Conservation (phyloP, 2,113 vertebrate species). For the Natator depressus region DNA sequence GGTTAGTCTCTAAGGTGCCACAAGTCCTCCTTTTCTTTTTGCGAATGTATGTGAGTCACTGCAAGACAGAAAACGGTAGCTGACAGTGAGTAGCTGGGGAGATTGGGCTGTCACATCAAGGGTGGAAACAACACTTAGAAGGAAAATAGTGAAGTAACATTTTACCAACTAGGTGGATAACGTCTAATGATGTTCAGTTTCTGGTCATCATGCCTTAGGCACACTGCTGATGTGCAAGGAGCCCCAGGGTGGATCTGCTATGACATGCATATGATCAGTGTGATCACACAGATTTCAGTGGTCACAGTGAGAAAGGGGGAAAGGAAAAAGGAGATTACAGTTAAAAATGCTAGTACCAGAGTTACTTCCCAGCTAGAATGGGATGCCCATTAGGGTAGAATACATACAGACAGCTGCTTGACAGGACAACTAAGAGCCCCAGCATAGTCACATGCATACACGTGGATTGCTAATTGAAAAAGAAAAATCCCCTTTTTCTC, state of each 20-base stretch:
- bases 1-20: too few species aligned
- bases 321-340: not conserved
- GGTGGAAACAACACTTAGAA: conserved; percentile 18
- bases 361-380: not conserved
- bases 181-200: conserved; percentile 61
- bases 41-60: conserved; percentile 20
- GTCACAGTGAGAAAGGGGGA: conserved; percentile 11
- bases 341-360: conserved; percentile 7
- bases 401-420: not conserved
- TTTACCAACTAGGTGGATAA: conserved; percentile 44
- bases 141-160: conserved; percentile 36
- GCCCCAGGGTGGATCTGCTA: conserved; percentile 26
- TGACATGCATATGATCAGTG: conserved; percentile 35
- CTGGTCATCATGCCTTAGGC: conserved; percentile 59
- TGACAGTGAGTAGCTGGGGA: conserved; percentile 44
- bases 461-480: not conserved
- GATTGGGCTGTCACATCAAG: conserved; percentile 58
- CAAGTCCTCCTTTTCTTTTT: too few species aligned
- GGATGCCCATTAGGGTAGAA: not conserved
- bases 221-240: conserved; percentile 54
- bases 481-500: not conserved
- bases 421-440: not conserved
- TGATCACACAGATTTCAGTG: conserved; percentile 27
- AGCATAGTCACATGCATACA: not conserved
- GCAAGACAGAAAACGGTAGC: not conserved